Percentiles rank a stretch among this genome's conserved stretches.
Conservation (phyloP, 2,113 vertebrate species). For the Podarcis cretensis region DNA sequence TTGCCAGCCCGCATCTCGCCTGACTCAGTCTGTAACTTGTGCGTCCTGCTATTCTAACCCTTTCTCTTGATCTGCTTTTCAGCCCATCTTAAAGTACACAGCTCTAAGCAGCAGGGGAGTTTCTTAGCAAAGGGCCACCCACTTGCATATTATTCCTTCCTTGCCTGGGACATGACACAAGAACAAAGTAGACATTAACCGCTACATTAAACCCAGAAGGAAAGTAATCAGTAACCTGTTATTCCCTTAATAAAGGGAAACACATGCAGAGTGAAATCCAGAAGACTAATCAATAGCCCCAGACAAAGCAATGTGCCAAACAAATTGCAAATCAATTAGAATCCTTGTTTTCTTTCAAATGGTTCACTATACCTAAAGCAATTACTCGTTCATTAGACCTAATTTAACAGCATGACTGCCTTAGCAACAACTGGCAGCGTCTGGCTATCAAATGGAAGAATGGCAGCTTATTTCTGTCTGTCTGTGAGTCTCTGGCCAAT, state of each 20-base stretch:
- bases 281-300: slow-evolving; percentile 95
- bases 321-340: slow-evolving; percentile 99
- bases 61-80: slow-evolving; percentile 95
- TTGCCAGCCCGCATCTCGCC: slow-evolving; percentile 80
- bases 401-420: slow-evolving; percentile 93
- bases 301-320: slow-evolving; percentile 95
- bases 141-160: slow-evolving; percentile 94
- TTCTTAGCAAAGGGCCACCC: slow-evolving; percentile 97
- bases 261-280: slow-evolving; percentile 99
- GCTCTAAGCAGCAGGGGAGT: slow-evolving; percentile 87
- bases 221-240: slow-evolving; percentile 99
- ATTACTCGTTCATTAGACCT: slow-evolving; percentile 99
- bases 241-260: slow-evolving; percentile 99
- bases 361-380: slow-evolving; percentile 97
- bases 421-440: slow-evolving; percentile 91
- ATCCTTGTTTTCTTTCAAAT: slow-evolving; percentile 99
- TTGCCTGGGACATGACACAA: slow-evolving; percentile 98
- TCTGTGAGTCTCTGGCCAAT: slow-evolving; percentile 80
- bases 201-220: slow-evolving; percentile 98
- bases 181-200: slow-evolving; percentile 99
- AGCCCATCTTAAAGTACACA: slow-evolving; percentile 84
- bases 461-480: slow-evolving; percentile 87
- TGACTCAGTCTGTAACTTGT: slow-evolving; percentile 85
- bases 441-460: slow-evolving; percentile 85
- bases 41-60: slow-evolving; percentile 99